Conservation (phyloP, 2,113 vertebrate species). For the Hemicordylus capensis region DNA sequence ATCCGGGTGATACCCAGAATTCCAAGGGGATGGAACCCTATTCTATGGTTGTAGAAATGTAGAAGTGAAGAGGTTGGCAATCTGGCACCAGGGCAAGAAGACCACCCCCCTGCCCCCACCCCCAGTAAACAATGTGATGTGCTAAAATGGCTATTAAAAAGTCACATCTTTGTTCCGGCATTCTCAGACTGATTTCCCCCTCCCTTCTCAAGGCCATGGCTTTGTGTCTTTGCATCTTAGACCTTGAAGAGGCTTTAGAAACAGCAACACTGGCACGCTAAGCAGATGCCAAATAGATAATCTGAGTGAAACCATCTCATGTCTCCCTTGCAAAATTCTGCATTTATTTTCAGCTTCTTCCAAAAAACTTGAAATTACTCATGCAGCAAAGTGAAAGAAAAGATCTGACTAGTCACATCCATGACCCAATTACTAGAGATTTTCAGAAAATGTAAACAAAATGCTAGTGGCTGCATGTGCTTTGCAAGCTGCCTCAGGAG, state of each 20-base stretch:
- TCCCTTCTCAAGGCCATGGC: not conserved
- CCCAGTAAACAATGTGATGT: not conserved
- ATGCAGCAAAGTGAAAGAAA: not conserved
- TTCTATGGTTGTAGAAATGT: no score
- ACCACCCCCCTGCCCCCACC: not conserved
- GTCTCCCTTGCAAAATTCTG: conserved; percentile 9
- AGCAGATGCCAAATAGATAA: not conserved
- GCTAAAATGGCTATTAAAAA: not conserved
- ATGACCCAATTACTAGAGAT: not conserved
- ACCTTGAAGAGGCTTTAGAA: not conserved
- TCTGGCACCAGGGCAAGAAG: not conserved
- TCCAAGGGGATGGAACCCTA: no score
- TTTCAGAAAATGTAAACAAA: conserved; percentile 24
- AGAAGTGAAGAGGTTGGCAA: not conserved
- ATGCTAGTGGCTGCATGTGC: not conserved
- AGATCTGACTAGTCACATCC: conserved; percentile 7
- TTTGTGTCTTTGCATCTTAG: not conserved
- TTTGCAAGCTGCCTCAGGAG: conserved; percentile 4
- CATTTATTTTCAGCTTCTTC: not conserved
- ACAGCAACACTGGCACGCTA: conserved; percentile 1
- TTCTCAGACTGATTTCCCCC: not conserved
- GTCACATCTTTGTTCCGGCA: not conserved
- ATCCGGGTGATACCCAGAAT: no score
- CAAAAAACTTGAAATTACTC: not conserved
- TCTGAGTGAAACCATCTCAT: not conserved